Conservation (phyloP, 2,113 vertebrate species). For the Mastomys natalensis region DNA sequence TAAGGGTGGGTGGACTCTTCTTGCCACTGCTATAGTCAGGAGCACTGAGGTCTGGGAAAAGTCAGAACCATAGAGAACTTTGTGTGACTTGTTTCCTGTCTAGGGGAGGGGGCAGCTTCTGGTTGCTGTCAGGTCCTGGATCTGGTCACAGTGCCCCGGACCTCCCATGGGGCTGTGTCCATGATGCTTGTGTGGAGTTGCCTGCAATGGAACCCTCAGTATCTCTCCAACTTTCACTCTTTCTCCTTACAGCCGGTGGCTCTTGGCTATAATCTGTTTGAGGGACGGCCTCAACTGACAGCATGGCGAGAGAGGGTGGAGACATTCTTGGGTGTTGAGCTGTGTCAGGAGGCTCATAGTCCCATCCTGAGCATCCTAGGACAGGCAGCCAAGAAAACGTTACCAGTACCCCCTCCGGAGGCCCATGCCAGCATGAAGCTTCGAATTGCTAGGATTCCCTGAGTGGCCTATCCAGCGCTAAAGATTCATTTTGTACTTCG, state of each 20-base stretch:
- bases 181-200: not conserved
- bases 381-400: not conserved
- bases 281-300: not conserved
- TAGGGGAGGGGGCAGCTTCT: not conserved
- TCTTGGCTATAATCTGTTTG: not conserved
- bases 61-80: not conserved
- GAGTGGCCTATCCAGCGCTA: not conserved
- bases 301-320: slow-evolving; percentile 21
- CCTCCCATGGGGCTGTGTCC: not conserved
- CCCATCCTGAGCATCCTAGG: not conserved
- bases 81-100: not conserved
- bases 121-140: not conserved
- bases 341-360: slow-evolving; percentile 40
- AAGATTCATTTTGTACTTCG: not conserved
- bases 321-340: slow-evolving; percentile 38
- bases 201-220: not conserved
- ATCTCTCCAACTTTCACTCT: not conserved
- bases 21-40: not conserved
- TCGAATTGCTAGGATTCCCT: slow-evolving; percentile 21
- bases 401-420: not conserved
- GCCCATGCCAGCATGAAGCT: rapidly evolving
- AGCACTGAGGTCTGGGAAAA: not conserved
- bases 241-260: not conserved
- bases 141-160: not conserved
- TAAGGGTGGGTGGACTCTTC: not conserved